phyloP scores from a whole-genome alignment of 2,888 invertebrate genomes.

The Eretmocerus hayati region DNA sequence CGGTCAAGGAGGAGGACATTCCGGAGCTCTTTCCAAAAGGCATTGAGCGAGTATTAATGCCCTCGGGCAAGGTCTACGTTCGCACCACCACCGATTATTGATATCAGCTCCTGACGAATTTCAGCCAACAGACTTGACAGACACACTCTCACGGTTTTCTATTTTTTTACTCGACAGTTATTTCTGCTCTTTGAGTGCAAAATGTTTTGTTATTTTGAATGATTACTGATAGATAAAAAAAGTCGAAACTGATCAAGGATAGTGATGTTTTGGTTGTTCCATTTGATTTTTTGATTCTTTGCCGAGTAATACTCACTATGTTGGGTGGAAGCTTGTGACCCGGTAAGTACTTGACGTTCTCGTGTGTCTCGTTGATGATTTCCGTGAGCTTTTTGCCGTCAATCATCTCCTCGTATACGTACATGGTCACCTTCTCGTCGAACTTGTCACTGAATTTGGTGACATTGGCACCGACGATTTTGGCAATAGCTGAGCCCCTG shows the following conservation, averaged over 20 bases:
- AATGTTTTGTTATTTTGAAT: too few species aligned
- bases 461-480: slow-evolving; percentile 92
- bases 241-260: too few species aligned
- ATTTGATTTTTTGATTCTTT: too few species aligned
- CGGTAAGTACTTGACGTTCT: slow-evolving; percentile 97
- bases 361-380: slow-evolving; percentile 94
- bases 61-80: slow-evolving; percentile 70
- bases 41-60: slow-evolving; percentile 61
- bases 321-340: slow-evolving; percentile 89
- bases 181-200: background rate
- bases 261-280: too few species aligned
- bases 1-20: slow-evolving; percentile 60
- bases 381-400: slow-evolving; percentile 92
- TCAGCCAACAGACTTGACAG: too few species aligned
- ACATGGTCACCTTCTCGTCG: slow-evolving; percentile 87
- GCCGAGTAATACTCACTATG: slow-evolving; percentile 89
- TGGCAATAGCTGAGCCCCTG: slow-evolving; percentile 99
- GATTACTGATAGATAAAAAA: too few species aligned
- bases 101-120: too few species aligned
- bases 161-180: background rate
- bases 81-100: slow-evolving; percentile 64
- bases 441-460: slow-evolving; percentile 65
- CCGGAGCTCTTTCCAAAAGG: slow-evolving; percentile 63
- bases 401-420: slow-evolving; percentile 92
- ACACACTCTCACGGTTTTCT: too few species aligned